These are phyloP conservation scores for Gallinago undulata DNA, from an alignment of 2,113 vertebrate genomes.

Conservation along the genomic window DNA sequence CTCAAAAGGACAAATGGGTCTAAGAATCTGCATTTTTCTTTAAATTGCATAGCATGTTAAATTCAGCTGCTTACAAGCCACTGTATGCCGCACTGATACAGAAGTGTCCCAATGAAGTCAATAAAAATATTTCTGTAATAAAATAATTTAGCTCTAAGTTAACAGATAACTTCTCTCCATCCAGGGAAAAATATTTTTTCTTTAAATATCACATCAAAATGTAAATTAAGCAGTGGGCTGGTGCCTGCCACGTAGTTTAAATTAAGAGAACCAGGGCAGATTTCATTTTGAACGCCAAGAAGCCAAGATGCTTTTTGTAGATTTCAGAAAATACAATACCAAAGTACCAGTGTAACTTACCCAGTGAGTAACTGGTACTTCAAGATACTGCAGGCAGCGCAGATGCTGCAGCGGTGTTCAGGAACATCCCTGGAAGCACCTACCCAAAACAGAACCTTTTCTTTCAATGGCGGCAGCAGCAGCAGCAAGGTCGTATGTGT, in stretches of 20 bases:
- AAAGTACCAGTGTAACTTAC: background rate
- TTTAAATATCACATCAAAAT: slow-evolving; percentile 39
- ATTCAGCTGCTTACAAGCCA: slow-evolving; percentile 9
- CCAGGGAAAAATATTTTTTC: background rate
- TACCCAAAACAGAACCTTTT: background rate
- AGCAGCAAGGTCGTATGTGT: background rate
- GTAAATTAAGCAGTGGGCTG: slow-evolving; percentile 42
- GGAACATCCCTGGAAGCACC: background rate
- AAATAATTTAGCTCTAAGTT: background rate
- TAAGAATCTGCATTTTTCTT: background rate
- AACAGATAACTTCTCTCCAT: background rate
- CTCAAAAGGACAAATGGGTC: background rate
- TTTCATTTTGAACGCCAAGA: background rate
- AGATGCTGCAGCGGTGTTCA: background rate
- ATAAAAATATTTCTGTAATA: background rate
- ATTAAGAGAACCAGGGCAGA: background rate
- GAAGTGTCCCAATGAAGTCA: background rate
- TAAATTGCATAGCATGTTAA: background rate
- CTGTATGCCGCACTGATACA: background rate
- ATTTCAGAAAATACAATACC: background rate
- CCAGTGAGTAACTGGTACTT: background rate
- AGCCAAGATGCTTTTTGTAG: background rate
- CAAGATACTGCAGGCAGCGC: background rate
- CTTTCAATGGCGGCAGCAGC: background rate
- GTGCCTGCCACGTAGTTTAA: slow-evolving; percentile 16